These are phyloP conservation scores for Dysdera silvatica DNA, from an alignment of 1,140 invertebrate genomes.

Conservation along the genomic window DNA sequence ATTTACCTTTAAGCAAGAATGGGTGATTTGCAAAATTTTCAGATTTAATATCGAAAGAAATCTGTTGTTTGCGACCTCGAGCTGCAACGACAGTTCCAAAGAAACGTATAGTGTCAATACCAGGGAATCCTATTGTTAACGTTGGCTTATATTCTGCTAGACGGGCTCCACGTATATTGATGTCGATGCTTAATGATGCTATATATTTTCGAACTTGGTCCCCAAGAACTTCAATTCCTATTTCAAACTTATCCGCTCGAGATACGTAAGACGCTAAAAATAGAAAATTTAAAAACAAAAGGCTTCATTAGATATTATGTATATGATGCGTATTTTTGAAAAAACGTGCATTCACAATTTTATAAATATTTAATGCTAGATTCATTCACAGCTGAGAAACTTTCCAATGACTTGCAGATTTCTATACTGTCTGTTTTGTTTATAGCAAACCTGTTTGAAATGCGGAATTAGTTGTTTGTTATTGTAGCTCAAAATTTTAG, in stretches of 20 bases:
- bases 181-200: background rate
- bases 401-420: too few relatives aligned
- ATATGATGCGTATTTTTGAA: too few relatives aligned
- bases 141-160: slow-evolving; percentile 20
- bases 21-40: background rate
- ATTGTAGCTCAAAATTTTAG: too few relatives aligned
- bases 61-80: slow-evolving; percentile 12
- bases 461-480: too few relatives aligned
- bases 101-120: slow-evolving; percentile 1
- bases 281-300: too few relatives aligned
- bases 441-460: too few relatives aligned
- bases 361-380: too few relatives aligned
- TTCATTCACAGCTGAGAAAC: too few relatives aligned
- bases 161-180: slow-evolving; percentile 1
- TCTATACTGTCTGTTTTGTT: too few relatives aligned
- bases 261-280: too few relatives aligned
- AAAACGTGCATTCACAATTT: too few relatives aligned
- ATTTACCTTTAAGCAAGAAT: slow-evolving; percentile 17
- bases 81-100: slow-evolving; percentile 15
- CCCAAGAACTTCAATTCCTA: slow-evolving; percentile 1
- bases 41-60: slow-evolving; percentile 16
- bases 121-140: background rate
- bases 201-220: slow-evolving; percentile 2
- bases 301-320: too few relatives aligned
- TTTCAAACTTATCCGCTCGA: background rate